These are phyloP conservation scores for Halichoeres trimaculatus DNA, from an alignment of 2,113 vertebrate genomes.

Conservation along the genomic window DNA sequence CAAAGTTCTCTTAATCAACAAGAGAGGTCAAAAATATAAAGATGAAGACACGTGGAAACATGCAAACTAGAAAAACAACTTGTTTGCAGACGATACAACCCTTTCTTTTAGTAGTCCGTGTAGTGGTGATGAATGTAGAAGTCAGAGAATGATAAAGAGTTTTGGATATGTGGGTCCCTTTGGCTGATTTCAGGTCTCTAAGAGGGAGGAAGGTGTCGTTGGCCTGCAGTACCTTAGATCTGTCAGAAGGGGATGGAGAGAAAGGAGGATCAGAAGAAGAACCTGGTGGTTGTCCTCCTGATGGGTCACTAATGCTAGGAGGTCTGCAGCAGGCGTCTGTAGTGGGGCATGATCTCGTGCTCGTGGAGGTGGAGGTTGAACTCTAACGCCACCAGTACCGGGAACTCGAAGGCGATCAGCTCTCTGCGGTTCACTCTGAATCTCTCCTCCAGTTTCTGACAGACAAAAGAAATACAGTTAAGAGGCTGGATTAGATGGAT, in stretches of 20 bases:
- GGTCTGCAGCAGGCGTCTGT: slow-evolving; percentile 94
- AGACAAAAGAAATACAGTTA: slow-evolving; percentile 3
- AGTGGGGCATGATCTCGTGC: slow-evolving; percentile 97
- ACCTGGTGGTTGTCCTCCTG: slow-evolving; percentile 62
- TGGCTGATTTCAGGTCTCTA: slow-evolving; percentile 66
- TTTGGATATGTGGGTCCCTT: slow-evolving; percentile 59
- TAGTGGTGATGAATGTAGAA: slow-evolving; percentile 40
- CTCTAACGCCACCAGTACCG: slow-evolving; percentile 95
- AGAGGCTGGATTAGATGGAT: neutral
- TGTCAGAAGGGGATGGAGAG: neutral
- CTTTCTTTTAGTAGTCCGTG: slow-evolving; percentile 40
- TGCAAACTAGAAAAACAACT: slow-evolving; percentile 53
- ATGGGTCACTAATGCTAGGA: slow-evolving; percentile 89
- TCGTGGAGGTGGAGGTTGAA: slow-evolving; percentile 97
- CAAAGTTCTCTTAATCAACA: slow-evolving; percentile 64
- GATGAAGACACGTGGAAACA: slow-evolving; percentile 18
- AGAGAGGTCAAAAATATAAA: slow-evolving; percentile 54
- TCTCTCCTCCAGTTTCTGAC: slow-evolving; percentile 98
- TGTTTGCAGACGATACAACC: slow-evolving; percentile 13
- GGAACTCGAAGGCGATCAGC: slow-evolving; percentile 98
- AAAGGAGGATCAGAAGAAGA: slow-evolving; percentile 65
- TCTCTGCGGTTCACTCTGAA: slow-evolving; percentile 96
- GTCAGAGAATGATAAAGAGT: slow-evolving; percentile 21
- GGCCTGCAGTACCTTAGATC: slow-evolving; percentile 16
- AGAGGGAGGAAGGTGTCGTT: slow-evolving; percentile 35